Conservation (phyloP, 2,888 invertebrate species). For the Caenorhabditis plicata region DNA sequence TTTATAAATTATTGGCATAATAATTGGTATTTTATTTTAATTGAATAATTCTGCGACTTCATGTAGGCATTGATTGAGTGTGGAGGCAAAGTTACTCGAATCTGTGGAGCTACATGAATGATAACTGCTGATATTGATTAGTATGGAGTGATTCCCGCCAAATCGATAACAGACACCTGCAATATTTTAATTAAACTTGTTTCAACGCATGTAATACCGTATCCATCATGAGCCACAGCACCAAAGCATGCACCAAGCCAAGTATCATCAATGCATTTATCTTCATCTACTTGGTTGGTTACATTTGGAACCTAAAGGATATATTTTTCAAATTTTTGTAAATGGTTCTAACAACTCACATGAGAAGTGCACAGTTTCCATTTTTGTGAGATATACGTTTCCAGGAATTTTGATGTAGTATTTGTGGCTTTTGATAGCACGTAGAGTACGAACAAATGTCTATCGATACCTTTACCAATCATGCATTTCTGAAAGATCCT, state of each 20-base stretch:
- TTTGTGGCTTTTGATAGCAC: constrained; percentile 76
- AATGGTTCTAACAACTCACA: constrained; percentile 6
- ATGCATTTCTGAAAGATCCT: constrained; percentile 66
- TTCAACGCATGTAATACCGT: constrained; percentile 31
- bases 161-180: constrained; percentile 55
- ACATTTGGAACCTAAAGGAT: constrained; percentile 44
- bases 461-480: constrained; percentile 80
- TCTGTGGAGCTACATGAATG: constrained; percentile 49
- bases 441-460: constrained; percentile 95
- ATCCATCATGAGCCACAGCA: constrained; percentile 52
- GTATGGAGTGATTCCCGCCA: constrained; percentile 52
- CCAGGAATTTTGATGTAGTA: constrained; percentile 65
- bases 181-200: neutral
- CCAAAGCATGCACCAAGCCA: constrained; percentile 56
- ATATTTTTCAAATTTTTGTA: neutral
- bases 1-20: too few relatives aligned
- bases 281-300: constrained; percentile 51
- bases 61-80: constrained; percentile 38
- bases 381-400: constrained; percentile 91
- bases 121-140: constrained; percentile 47
- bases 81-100: constrained; percentile 41
- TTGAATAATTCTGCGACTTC: constrained; percentile 50
- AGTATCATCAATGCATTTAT: constrained; percentile 29
- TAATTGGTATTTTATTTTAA: constrained; percentile 3
- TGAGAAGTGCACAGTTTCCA: constrained; percentile 86